Evolutionary conservation across 2,113 vertebrate genomes (phyloP), one percentile per base, ranked within the genome.

Genomic region (Thinocorus orbignyianus): DNA sequence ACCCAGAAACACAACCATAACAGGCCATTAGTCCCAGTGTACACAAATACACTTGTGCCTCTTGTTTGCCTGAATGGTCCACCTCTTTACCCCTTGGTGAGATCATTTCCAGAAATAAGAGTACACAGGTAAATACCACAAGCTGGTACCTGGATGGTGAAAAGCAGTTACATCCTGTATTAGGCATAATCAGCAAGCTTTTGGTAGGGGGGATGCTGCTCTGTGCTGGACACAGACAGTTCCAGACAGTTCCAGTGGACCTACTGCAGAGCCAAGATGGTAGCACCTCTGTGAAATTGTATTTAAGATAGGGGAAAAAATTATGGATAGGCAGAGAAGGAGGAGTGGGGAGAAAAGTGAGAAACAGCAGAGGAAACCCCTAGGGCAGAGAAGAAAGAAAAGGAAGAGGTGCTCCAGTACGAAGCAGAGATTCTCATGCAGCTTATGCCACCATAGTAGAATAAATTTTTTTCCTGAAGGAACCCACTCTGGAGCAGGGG

Each of bases 261-360:
- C 6, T 17, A 16, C 20, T 1, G 0, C 13, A 46, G 10, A 25
- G 13, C 10, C 16, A 70, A 35, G 55, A 41, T 11, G 10, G 13
- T 49, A 10, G 7, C 6, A 4, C 13, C 39, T 54, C 44, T 14
- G 13, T 60, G 39, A 70, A 80, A 61, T 28, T 25, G 14, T 11
- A n/a, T 66, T 76, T 74, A 76, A 61, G 31, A 48, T 5, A 42
- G 4, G 8, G 6, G 22, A 24, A 51, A 73, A 66, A 30, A 46
- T 37, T 3, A n/a, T 17, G 30, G 30, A 46, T n/a, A 78, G 31
- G 19, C 10, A 69, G 62, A 41, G 4, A 30, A 55, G 12, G 17
- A 39, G 18, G 18, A 41, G 1, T 13, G 5, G 16, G 7, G 2
- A 3, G 15, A 10, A 62, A 11, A 46, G 9, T 1, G 9, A 57